phyloP scores from a whole-genome alignment of 2,797 vertebrate species.

The Psittacula echo region DNA sequence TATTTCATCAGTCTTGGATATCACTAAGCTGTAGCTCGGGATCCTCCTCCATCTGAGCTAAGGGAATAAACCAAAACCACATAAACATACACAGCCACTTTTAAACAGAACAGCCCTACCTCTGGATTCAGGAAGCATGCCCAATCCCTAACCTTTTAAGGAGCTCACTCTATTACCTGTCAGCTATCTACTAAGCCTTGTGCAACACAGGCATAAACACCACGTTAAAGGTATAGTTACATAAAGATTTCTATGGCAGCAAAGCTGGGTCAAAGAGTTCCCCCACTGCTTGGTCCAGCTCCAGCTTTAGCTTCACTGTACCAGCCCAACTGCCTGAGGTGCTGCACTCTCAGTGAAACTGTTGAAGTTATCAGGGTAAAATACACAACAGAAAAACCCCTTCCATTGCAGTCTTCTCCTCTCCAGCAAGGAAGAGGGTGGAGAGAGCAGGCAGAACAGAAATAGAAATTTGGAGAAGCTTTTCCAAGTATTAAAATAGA shows the following conservation, averaged over 20 bases:
- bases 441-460: neutral
- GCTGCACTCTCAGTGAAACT: neutral
- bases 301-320: neutral
- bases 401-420: neutral
- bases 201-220: neutral
- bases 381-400: neutral
- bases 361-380: neutral
- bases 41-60: neutral
- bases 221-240: neutral
- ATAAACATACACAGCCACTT: neutral
- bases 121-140: neutral
- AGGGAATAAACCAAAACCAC: neutral
- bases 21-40: neutral
- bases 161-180: neutral
- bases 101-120: neutral
- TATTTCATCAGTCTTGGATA: neutral
- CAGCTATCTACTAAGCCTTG: neutral
- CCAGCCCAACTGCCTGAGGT: rapidly evolving
- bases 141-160: neutral
- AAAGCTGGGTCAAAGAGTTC: neutral
- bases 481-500: neutral
- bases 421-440: neutral
- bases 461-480: neutral
- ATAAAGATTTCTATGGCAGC: neutral
- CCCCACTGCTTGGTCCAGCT: neutral